phyloP scores from a whole-genome alignment of 2,113 vertebrate species.

The Setophaga petechia region DNA sequence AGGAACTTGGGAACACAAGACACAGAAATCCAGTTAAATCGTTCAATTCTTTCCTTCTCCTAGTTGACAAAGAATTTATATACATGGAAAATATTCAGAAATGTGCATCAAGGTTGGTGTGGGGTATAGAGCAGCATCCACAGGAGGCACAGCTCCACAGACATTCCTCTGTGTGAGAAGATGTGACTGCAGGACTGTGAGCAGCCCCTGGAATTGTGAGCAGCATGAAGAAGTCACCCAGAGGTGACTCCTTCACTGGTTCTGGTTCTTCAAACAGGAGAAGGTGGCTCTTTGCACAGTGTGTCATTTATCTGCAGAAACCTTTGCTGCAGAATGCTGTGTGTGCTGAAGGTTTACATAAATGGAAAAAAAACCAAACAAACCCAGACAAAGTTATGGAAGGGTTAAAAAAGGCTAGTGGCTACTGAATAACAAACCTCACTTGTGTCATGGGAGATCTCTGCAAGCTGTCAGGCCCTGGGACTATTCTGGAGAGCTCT shows the following conservation, averaged over 20 bases:
- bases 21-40: not conserved
- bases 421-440: conserved; percentile 35
- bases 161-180: not conserved
- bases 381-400: not conserved
- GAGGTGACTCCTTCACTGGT: not conserved
- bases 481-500: not conserved
- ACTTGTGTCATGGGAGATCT: not conserved
- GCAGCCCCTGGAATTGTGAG: not conserved
- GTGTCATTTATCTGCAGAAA: not conserved
- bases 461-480: not conserved
- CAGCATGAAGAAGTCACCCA: not conserved
- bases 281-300: not conserved
- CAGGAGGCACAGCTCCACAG: not conserved
- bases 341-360: not conserved
- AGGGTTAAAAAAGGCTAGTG: not conserved
- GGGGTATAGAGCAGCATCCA: not conserved
- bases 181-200: not conserved
- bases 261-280: not conserved
- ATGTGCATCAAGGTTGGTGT: not conserved
- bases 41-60: not conserved
- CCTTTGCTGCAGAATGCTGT: not conserved
- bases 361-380: not conserved
- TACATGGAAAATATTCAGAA: not conserved
- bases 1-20: not conserved
- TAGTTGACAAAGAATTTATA: not conserved